Conservation (phyloP, 2,113 vertebrate species). For the Chinchilla lanigera region DNA sequence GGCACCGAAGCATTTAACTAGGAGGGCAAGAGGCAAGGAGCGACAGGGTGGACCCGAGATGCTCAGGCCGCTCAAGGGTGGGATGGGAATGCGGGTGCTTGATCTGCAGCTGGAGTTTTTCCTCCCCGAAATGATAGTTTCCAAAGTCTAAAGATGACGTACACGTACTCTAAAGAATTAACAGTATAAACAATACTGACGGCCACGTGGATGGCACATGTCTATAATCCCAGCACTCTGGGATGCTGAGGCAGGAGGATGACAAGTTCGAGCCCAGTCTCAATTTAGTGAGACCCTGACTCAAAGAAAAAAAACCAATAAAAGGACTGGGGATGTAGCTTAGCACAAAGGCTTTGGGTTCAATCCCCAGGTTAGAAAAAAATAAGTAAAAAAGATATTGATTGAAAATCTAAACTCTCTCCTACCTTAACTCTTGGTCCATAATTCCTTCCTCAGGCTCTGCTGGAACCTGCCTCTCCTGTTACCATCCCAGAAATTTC, state of each 20-base stretch:
- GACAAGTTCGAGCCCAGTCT: neutral
- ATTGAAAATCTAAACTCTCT: neutral
- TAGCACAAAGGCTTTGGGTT: neutral
- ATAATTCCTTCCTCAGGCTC: neutral
- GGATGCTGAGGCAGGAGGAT: neutral
- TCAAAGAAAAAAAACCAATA: neutral
- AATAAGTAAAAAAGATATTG: neutral
- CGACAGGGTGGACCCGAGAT: neutral
- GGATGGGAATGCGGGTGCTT: fast-evolving
- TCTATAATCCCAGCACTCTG: neutral
- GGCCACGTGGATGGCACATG: neutral
- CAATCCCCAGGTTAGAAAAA: neutral
- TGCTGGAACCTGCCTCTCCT: neutral
- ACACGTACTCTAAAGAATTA: too few relatives aligned
- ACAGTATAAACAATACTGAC: too few relatives aligned
- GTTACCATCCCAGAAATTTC: neutral
- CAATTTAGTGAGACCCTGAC: neutral
- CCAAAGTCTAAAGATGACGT: neutral
- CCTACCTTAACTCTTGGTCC: neutral
- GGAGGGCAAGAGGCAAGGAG: neutral
- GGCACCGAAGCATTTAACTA: neutral
- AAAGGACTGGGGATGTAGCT: neutral
- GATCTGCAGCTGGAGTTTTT: neutral
- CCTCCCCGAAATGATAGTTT: too few relatives aligned
- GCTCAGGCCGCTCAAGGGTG: neutral